Evolutionary conservation across 2,888 invertebrate genomes (phyloP), one percentile per base, ranked within the genome.

Genomic region (Melipona bicolor): DNA sequence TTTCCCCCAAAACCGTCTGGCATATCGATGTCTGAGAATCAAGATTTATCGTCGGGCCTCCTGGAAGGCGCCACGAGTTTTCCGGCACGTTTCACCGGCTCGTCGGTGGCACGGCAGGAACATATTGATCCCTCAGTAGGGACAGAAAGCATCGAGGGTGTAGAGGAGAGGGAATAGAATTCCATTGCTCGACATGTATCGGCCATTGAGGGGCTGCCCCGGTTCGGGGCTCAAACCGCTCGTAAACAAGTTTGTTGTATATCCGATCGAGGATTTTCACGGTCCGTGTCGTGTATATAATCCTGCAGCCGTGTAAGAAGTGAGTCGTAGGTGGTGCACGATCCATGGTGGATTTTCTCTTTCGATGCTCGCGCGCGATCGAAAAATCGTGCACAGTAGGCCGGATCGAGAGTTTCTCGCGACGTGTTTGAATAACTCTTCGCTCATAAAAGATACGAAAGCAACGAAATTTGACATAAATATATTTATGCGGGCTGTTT

Each of bases 181-280:
- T 62, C 67, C 56, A 61, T 67, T 21, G 74, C 21, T 3, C 67
- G 62, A 84, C 77, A n/a, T 61, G 76, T 87, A 81, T 79, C 81
- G 79, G 70, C 76, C 49, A 27, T 75, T 65, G 70, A 43, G 9
- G 50, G 43, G 36, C 77, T 76, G 73, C 78, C 71, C 9, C 9
- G 9, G 32, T 50, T 71, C 43, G 43, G 19, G 56, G 49, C 73
- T 80, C 70, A 50, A 83, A 87, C 76, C 82, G 79, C 87, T 87
- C 87, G 87, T 87, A 87, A 87, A 84, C 87, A 79, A 85, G 81
- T 85, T 85, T 82, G 82, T 82, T 82, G 80, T 75, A 79, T 76
- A 82, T 76, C 76, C 84, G 64, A 56, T 67, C 73, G 77, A 82
- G 85, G 80, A 78, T 87, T 85, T 84, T 82, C 87, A 75, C 71